A percentile compares a stretch with the other conserved stretches of the same genome.
These are phyloP conservation scores for Schizopygopsis malacanthus DNA, from an alignment of 2,797 vertebrate genomes.

Conservation along the genomic window DNA sequence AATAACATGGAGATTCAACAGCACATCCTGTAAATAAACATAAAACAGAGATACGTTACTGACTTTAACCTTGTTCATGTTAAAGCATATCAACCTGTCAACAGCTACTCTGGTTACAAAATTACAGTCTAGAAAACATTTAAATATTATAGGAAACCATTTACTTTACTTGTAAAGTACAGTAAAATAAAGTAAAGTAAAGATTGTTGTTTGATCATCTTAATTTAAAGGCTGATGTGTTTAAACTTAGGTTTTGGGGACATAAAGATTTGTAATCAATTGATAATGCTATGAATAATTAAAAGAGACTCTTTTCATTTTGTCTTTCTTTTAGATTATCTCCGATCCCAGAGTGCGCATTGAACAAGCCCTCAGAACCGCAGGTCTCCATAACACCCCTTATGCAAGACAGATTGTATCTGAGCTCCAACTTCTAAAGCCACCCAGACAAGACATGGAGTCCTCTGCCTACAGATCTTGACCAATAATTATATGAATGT, in stretches of 20 bases:
- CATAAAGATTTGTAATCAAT: neutral
- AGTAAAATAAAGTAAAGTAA: too few relatives aligned
- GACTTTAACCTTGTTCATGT: conserved; percentile 20
- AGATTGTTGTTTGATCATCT: neutral
- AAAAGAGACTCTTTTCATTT: neutral
- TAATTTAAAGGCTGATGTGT: neutral
- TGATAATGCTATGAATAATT: neutral
- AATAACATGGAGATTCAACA: conserved; percentile 27
- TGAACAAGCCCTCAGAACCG: conserved; percentile 88
- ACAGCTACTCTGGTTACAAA: neutral
- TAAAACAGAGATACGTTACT: conserved; percentile 16
- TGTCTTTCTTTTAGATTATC: conserved; percentile 83
- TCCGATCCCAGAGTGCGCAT: conserved; percentile 89
- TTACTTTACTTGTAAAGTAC: neutral
- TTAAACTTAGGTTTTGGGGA: neutral
- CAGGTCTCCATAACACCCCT: conserved; percentile 85
- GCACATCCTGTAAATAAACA: conserved; percentile 4
- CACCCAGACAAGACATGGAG: conserved; percentile 86
- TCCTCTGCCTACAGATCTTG: conserved; percentile 80
- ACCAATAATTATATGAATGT: conserved; percentile 26
- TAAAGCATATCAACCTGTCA: neutral
- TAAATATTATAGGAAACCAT: neutral
- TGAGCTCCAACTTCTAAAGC: conserved; percentile 82
- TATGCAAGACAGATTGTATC: conserved; percentile 88
- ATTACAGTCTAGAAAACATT: neutral